These are phyloP conservation scores for Fratercula arctica DNA, from an alignment of 2,797 vertebrate species.

Conservation along the genomic window DNA sequence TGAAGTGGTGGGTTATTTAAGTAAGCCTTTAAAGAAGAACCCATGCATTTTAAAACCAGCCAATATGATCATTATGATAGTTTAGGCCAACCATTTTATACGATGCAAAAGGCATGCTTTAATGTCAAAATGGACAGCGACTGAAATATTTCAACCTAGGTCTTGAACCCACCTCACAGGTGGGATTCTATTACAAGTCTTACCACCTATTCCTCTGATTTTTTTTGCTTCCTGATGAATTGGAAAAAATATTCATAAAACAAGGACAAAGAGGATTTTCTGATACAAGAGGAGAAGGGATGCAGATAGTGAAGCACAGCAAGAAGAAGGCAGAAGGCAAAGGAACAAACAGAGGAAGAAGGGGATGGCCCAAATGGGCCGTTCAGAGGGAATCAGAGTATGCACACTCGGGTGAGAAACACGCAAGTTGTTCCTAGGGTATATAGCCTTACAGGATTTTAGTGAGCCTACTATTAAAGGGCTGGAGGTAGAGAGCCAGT, in stretches of 20 bases:
- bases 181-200: background rate
- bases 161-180: background rate
- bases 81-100: background rate
- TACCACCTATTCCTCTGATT: background rate
- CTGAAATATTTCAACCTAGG: background rate
- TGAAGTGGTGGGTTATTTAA: background rate
- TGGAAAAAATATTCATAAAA: background rate
- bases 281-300: background rate
- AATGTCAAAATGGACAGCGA: background rate
- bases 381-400: background rate
- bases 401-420: background rate
- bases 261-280: background rate
- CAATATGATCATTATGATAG: background rate
- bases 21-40: background rate
- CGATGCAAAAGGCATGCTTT: background rate
- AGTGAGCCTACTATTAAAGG: background rate
- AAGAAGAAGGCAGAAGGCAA: background rate
- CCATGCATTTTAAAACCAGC: background rate
- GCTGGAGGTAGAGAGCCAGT: background rate
- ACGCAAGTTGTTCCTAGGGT: background rate
- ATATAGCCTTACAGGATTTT: background rate
- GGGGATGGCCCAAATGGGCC: background rate
- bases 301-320: background rate
- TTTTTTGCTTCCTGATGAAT: background rate
- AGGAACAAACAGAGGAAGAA: background rate